Evolutionary conservation across 2,888 invertebrate species (phyloP), one percentile per base, ranked within the genome.

Genomic region (Anoplius nigerrimus): DNA sequence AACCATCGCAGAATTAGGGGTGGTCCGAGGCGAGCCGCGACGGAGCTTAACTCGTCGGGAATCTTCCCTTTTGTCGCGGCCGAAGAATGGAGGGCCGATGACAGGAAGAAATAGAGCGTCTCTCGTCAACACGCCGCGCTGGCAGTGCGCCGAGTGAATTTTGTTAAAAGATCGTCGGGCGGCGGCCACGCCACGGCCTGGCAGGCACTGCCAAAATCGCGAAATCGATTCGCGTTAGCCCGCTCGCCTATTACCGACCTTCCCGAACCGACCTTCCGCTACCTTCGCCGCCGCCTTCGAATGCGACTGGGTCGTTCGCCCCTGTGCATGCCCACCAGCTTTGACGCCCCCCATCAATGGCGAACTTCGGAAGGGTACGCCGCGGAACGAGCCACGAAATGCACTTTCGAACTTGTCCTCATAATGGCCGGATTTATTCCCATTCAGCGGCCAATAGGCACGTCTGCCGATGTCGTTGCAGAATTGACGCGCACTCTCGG

Each of bases 381-480:
- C n/a, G n/a, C n/a, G n/a, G n/a, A n/a, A n/a, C n/a, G n/a, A n/a
- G n/a, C n/a, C n/a, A n/a, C n/a, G n/a, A n/a, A n/a, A n/a, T n/a
- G n/a, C n/a, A n/a, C n/a, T n/a, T n/a, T n/a, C n/a, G n/a, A n/a
- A n/a, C n/a, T n/a, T n/a, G n/a, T n/a, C n/a, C n/a, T n/a, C n/a
- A n/a, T n/a, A n/a, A n/a, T 1, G 6, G 6, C 6, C 11, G 34
- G 2, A 34, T 34, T 3, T 34, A 20, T 53, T 62, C 27, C 54
- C 57, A 53, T 69, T 66, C 51, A 45, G 63, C 65, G 20, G 53
- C 21, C 59, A 54, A 54, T 62, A 78, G 79, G 57, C 63, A 43
- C 72, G 68, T 45, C 61, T 76, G 51, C 69, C n/a, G n/a, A n/a
- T n/a, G 45, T n/a, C 76, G 76, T 60, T 73, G 73, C 73, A 73